These are phyloP conservation scores for Bathynomus jamesi DNA, from an alignment of 1,140 invertebrate genomes.

Conservation along the genomic window DNA sequence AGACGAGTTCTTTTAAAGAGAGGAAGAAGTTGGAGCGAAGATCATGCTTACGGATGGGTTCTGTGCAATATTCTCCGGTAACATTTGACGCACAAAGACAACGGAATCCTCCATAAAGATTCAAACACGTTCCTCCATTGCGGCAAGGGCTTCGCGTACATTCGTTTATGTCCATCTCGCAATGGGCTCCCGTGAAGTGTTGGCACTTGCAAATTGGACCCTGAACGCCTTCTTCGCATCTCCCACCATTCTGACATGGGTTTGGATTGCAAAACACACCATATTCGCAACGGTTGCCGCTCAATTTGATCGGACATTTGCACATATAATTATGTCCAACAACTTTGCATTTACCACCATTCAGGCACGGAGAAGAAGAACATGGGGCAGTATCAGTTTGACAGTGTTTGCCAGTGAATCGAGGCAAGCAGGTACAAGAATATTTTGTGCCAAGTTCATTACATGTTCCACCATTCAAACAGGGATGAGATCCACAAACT, in stretches of 20 bases:
- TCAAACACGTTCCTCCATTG: constrained; percentile 71
- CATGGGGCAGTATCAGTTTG: constrained; percentile 85
- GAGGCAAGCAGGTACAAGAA: constrained; percentile 66
- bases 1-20: constrained; percentile 22
- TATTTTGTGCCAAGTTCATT: constrained; percentile 50
- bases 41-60: not conserved
- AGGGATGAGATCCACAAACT: constrained; percentile 76
- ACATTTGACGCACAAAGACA: constrained; percentile 60
- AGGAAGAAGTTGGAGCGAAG: constrained; percentile 22
- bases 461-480: constrained; percentile 80
- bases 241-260: constrained; percentile 48
- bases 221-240: constrained; percentile 46
- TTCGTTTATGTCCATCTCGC: constrained; percentile 43
- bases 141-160: constrained; percentile 38
- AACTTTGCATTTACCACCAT: constrained; percentile 50
- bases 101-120: constrained; percentile 69
- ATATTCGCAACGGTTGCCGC: constrained; percentile 47
- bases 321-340: constrained; percentile 41
- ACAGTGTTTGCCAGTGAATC: constrained; percentile 70
- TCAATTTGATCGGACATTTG: constrained; percentile 43
- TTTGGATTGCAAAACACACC: constrained; percentile 46
- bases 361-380: constrained; percentile 76
- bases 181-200: constrained; percentile 41
- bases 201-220: constrained; percentile 43
- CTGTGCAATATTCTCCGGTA: constrained; percentile 65